Evolutionary conservation across 2,113 vertebrate genomes (phyloP), one percentile per base, ranked within the genome.

Genomic region (Oncorhynchus keta): DNA sequence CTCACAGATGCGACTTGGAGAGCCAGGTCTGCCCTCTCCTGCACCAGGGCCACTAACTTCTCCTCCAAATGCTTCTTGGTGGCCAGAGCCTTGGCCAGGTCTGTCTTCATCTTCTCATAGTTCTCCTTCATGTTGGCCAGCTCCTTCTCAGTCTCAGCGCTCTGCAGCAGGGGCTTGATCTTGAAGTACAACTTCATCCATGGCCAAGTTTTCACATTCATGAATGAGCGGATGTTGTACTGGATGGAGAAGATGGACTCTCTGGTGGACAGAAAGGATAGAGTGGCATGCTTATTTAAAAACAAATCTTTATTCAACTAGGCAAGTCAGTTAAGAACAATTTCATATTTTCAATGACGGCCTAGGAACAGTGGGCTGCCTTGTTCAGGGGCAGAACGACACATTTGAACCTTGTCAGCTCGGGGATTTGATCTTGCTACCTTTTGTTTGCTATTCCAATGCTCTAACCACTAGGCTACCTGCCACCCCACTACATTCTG

Each of bases 151-250:
- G 94, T 89, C 68, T 95, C 93, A 0, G 93, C 93, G 0, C 93
- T 94, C 81, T 92, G 94, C 51, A 95, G 85, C 0, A 95, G 82
- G 0, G 94, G 94, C 72, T 94, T 94, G 84, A 94, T 94, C 87
- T 92, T 94, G 81, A 94, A 94, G 79, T 93, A 94, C 2, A 94
- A 85, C 65, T 94, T 94, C 94, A 95, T 95, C 94, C 94, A 94
- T 13, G 93, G 86, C 94, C 94, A 95, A 62, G 92, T 89, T 65
- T 94, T 95, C 70, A 94, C 93, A 0, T 68, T 68, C 67, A 68
- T 68, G 67, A 68, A 68, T 68, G 67, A 68, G 6, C 67, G 67
- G 32, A 68, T 68, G 32, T 68, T 68, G 67, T 68, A 68, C 32
- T 68, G 67, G 67, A 68, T 68, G 67, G 67, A 32, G 67, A 20